Conservation (phyloP, 1,140 invertebrate species). For the Papilio dardanus region DNA sequence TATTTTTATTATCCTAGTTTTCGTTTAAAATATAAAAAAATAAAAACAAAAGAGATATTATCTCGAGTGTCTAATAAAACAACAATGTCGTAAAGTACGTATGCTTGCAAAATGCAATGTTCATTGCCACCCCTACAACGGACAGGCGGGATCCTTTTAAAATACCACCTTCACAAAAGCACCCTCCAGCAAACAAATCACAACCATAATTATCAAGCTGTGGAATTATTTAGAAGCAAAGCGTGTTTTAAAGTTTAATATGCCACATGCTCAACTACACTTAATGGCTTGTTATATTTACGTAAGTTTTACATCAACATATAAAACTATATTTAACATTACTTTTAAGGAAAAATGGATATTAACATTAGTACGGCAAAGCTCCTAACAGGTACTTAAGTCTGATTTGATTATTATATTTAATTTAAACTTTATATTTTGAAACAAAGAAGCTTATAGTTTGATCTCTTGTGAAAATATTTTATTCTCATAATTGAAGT, state of each 20-base stretch:
- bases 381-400: too few relatives aligned
- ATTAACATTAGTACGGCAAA: neutral
- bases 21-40: too few relatives aligned
- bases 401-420: too few relatives aligned
- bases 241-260: neutral
- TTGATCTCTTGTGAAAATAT: too few relatives aligned
- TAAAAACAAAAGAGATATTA: neutral
- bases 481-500: too few relatives aligned
- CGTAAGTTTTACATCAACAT: neutral
- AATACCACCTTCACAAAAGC: constrained; percentile 21
- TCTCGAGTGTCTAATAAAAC: neutral
- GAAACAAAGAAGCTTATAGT: too few relatives aligned
- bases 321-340: neutral
- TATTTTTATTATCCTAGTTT: too few relatives aligned
- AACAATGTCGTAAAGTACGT: constrained; percentile 9
- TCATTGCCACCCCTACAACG: neutral
- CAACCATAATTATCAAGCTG: constrained; percentile 3
- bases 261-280: neutral
- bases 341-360: neutral
- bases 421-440: too few relatives aligned
- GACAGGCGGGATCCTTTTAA: constrained; percentile 14
- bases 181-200: constrained; percentile 23
- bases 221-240: constrained; percentile 18
- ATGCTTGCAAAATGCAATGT: neutral
- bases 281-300: neutral